phyloP scores from a whole-genome alignment of 2,888 invertebrate species.

The Drosophila sordidapex region DNA sequence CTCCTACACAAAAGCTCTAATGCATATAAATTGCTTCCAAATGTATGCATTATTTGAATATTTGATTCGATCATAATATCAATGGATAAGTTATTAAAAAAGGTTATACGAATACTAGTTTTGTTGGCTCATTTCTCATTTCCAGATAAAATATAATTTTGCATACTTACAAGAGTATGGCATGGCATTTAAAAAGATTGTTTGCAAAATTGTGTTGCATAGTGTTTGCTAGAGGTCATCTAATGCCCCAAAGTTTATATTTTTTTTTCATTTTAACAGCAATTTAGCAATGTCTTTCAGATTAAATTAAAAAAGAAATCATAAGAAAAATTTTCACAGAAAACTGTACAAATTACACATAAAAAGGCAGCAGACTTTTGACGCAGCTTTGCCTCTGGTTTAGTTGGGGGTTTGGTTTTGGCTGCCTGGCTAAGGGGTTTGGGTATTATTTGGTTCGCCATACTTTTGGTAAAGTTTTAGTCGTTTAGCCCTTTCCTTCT shows the following conservation, averaged over 20 bases:
- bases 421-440: constrained; percentile 15
- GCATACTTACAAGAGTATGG: neutral
- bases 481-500: constrained; percentile 71
- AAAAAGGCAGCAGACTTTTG: constrained; percentile 71
- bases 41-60: neutral
- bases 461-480: constrained; percentile 74
- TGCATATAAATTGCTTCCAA: neutral
- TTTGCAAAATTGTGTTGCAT: constrained; percentile 11
- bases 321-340: constrained; percentile 61
- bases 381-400: constrained; percentile 48
- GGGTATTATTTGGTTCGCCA: constrained; percentile 46
- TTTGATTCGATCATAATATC: neutral
- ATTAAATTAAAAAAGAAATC: constrained; percentile 80
- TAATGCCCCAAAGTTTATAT: constrained; percentile 11
- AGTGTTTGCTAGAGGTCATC: constrained; percentile 23
- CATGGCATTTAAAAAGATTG: neutral
- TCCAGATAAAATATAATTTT: neutral
- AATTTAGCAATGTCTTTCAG: constrained; percentile 78
- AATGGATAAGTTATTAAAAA: neutral
- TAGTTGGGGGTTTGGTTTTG: constrained; percentile 17
- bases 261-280: constrained; percentile 67
- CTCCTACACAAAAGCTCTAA: constrained; percentile 9
- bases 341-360: constrained; percentile 76
- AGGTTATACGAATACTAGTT: neutral
- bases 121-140: neutral